Base-by-base conservation (phyloP, 2,888 invertebrate genomes). In the Helobdella robusta region DNA sequence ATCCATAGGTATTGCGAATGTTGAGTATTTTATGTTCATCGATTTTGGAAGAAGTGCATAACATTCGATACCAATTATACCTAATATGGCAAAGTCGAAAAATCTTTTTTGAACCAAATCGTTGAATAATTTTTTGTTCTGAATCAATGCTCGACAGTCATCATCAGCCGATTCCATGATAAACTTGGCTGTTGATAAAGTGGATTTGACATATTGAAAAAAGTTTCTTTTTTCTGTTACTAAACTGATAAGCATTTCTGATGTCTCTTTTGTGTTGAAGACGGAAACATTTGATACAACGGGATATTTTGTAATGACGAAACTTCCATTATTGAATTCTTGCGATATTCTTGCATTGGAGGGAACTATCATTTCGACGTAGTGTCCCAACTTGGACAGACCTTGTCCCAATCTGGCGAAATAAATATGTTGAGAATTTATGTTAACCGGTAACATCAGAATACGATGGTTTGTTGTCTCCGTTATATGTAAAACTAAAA, bases 51-150 rank as follows among this genome's bases (percentile, higher is more conserved):
- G 1, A 2, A 46, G 32, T 32, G 28, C 32, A 8, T 23, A 30
- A n/a, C 46, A 50, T 15, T 50, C 18, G 2, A 28, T 28, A n/a
- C 23, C n/a, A n/a, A 30, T 28, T 32, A 48, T n/a, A 30, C 50
- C 62, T 15, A 48, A 25, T n/a, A 62, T 50, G 15, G 32, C n/a
- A 48, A 62, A 62, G 11, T 62, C 62, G 1, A 62, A 30, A 6
- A 34, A 30, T 32, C 28, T 50, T 18, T 62, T 20, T 40, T 50
- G 48, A 18, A 56, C 5, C 32, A 62, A 32, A 34, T 32, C 23
- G 4, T 46, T 11, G 34, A 62, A 30, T 4, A 62, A 30, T 8
- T 20, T 34, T 11, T 50, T 15, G 50, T 48, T 34, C 11, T 50
- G 18, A 6, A 62, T 11, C 2, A 62, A n/a, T 32, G 18, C 6